These are phyloP conservation scores for Oppia nitens DNA, from an alignment of 1,140 invertebrate genomes.

Conservation along the genomic window DNA sequence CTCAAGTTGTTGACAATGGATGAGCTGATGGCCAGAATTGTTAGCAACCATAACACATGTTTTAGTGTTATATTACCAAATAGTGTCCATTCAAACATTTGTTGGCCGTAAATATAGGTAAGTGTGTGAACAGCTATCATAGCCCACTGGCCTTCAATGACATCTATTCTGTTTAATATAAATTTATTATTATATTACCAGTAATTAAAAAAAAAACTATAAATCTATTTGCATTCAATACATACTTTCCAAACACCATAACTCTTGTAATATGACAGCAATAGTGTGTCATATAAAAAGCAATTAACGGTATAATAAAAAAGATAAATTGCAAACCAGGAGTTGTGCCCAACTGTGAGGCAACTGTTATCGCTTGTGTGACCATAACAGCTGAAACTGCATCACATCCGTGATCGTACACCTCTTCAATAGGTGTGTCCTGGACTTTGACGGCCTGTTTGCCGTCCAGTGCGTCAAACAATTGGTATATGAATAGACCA, in stretches of 20 bases:
- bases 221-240: background rate
- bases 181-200: background rate
- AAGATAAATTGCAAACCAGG: constrained; percentile 86
- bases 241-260: constrained; percentile 66
- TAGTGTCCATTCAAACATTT: constrained; percentile 45
- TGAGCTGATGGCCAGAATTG: background rate
- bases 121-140: constrained; percentile 77
- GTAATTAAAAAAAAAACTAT: background rate
- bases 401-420: constrained; percentile 97
- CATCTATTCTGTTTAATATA: constrained; percentile 46
- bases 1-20: constrained; percentile 2
- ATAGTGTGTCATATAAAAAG: constrained; percentile 99
- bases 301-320: constrained; percentile 78
- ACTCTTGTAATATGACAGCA: constrained; percentile 89
- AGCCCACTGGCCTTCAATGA: constrained; percentile 92
- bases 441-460: constrained; percentile 38
- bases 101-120: constrained; percentile 66
- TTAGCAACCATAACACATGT: constrained; percentile 1
- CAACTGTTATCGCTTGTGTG: constrained; percentile 72
- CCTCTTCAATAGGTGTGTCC: constrained; percentile 79
- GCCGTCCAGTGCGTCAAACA: constrained; percentile 41
- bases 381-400: constrained; percentile 62
- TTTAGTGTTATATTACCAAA: background rate
- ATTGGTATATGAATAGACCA: constrained; percentile 40
- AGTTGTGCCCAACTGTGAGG: constrained; percentile 71